Evolutionary conservation across 2,113 vertebrate species (phyloP), one percentile per base, ranked within the genome.

Genomic region (Lipotes vexillifer): DNA sequence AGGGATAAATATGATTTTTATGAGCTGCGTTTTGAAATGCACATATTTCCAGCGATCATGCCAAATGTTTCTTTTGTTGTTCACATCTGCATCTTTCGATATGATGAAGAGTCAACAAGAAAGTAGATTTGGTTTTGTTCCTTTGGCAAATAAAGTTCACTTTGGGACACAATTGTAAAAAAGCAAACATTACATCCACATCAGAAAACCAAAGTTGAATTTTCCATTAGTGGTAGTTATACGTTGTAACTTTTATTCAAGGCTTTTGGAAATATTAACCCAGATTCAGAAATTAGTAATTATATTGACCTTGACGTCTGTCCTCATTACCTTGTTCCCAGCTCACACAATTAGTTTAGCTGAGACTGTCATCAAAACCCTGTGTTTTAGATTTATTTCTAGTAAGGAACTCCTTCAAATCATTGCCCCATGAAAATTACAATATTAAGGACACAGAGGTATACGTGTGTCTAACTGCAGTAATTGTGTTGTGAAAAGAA

Each of bases 221-320:
- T 92, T 96, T 91, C 72, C 46, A 13, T 29, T 46, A 33, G 57
- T 23, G 44, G 63, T 38, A 52, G 25, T 88, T 65, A 52, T 11
- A 89, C 2, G 0, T 93, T 92, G n/a, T 77, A 97, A 93, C 46
- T 96, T 98, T 57, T 92, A 68, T 97, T 31, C 83, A 75, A 97
- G 91, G 90, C 44, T 36, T 78, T 89, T 94, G 95, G 92, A 98
- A 98, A 98, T 97, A 97, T 90, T 97, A 97, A 98, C 93, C 96
- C 95, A 98, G 97, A 98, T 98, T 98, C 96, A 97, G 97, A 98
- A 97, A 93, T 68, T 77, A 95, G 86, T 98, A 98, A 99, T 98
- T 98, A 96, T 93, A 94, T 93, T 98, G 98, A 99, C 98, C 98
- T 99, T 98, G 97, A 71, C 97, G 98, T 96, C 88, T 98, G 96